Evolutionary conservation across 2,888 invertebrate genomes (phyloP).

Genomic region (Hypolimnas misippus): DNA sequence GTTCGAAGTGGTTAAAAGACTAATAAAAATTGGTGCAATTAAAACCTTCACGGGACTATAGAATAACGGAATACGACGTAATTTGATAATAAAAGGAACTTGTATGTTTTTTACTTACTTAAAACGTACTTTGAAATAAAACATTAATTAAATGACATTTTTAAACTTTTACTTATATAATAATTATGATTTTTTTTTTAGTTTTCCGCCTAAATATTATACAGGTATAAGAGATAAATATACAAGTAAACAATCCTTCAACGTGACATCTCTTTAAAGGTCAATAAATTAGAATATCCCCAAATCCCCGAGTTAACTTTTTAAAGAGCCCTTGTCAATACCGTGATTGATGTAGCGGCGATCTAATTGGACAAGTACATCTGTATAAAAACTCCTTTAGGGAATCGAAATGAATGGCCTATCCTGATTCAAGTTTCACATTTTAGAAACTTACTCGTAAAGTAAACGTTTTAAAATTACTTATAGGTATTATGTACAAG

Average conservation of each 20-base stretch:
- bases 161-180: too few relatives aligned
- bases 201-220: too few relatives aligned
- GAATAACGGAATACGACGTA: neutral
- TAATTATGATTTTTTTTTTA: too few relatives aligned
- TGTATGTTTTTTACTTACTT: neutral
- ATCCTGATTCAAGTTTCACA: conserved; percentile 15
- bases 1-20: conserved; percentile 38
- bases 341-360: conserved; percentile 64
- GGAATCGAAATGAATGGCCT: conserved; percentile 54
- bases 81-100: neutral
- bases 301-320: conserved; percentile 48
- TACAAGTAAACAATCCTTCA: conserved; percentile 11
- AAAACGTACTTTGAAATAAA: too few relatives aligned
- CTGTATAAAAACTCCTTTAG: conserved; percentile 53
- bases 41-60: conserved; percentile 13
- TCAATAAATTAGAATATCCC: conserved; percentile 35
- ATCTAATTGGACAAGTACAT: conserved; percentile 66
- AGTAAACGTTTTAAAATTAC: too few relatives aligned
- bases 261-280: conserved; percentile 16
- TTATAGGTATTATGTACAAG: neutral
- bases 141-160: too few relatives aligned
- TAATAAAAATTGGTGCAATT: conserved; percentile 39
- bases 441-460: neutral
- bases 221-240: conserved; percentile 7
- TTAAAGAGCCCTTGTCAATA: conserved; percentile 58